Conservation (phyloP, 1,140 invertebrate species). For the Scaptomyza hsui region DNA sequence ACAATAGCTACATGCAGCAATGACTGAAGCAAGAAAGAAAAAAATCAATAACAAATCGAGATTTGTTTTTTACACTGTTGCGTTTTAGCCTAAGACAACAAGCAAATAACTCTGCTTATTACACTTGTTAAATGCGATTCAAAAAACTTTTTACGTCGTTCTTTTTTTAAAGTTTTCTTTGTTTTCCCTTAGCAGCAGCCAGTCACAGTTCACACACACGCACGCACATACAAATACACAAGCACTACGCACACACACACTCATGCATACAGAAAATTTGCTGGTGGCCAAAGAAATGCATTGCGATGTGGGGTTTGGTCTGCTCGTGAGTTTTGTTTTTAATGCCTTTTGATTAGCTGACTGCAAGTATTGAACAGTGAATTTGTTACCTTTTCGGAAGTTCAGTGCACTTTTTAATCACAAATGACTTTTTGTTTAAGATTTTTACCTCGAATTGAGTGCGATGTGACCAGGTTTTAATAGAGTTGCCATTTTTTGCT, state of each 20-base stretch:
- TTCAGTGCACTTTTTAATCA: constrained; percentile 47
- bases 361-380: constrained; percentile 33
- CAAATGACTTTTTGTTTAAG: constrained; percentile 53
- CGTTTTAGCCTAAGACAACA: constrained; percentile 18
- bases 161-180: constrained; percentile 81
- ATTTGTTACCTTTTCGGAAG: constrained; percentile 47
- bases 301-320: constrained; percentile 33
- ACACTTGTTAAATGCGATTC: constrained; percentile 51
- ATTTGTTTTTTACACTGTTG: constrained; percentile 33
- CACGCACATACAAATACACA: constrained; percentile 40
- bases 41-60: constrained; percentile 71
- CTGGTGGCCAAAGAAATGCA: constrained; percentile 48
- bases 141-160: constrained; percentile 72
- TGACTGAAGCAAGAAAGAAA: constrained; percentile 39
- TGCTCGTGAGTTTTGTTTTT: constrained; percentile 45
- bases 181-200: constrained; percentile 69
- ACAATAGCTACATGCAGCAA: constrained; percentile 65
- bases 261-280: constrained; percentile 53
- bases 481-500: constrained; percentile 20
- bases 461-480: constrained; percentile 33
- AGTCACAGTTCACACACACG: constrained; percentile 67
- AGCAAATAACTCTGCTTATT: constrained; percentile 22
- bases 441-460: constrained; percentile 45
- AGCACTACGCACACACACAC: constrained; percentile 39
- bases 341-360: constrained; percentile 38